A percentile compares a stretch with the other conserved stretches of the same genome.
phyloP scores from a whole-genome alignment of 1,140 invertebrate genomes.

The Homarus americanus region DNA sequence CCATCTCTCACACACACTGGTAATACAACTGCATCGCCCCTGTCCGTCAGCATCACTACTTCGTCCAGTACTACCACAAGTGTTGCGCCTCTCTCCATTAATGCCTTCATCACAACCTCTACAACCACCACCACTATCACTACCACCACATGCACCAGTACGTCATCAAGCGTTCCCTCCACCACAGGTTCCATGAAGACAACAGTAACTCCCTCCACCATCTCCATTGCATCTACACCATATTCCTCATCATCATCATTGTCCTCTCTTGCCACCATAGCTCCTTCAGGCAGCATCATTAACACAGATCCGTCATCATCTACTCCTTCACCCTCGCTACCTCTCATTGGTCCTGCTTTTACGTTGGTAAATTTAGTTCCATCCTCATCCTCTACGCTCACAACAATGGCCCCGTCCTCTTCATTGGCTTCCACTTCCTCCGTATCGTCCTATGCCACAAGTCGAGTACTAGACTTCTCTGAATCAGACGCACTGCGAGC shows the following conservation, averaged over 20 bases:
- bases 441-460: background rate
- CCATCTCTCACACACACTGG: background rate
- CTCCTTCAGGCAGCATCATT: background rate
- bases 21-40: background rate
- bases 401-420: slow-evolving; percentile 10
- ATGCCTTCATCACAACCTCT: background rate
- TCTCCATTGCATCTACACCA: slow-evolving; percentile 5
- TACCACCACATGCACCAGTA: slow-evolving; percentile 32
- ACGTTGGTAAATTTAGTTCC: background rate
- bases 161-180: slow-evolving; percentile 27
- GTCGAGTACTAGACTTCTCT: slow-evolving; percentile 79
- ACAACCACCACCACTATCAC: slow-evolving; percentile 14
- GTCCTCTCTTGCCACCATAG: background rate
- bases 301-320: background rate
- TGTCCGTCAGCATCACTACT: background rate
- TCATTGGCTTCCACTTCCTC: background rate
- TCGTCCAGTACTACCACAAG: background rate
- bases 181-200: slow-evolving; percentile 4
- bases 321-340: background rate
- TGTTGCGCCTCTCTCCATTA: slow-evolving; percentile 4
- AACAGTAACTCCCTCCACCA: slow-evolving; percentile 32
- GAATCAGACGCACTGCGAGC: slow-evolving; percentile 82
- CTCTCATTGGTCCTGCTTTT: background rate
- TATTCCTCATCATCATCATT: background rate
- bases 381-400: background rate